These are phyloP conservation scores for Puntigrus tetrazona DNA, from an alignment of 2,113 vertebrate genomes.

Conservation along the genomic window DNA sequence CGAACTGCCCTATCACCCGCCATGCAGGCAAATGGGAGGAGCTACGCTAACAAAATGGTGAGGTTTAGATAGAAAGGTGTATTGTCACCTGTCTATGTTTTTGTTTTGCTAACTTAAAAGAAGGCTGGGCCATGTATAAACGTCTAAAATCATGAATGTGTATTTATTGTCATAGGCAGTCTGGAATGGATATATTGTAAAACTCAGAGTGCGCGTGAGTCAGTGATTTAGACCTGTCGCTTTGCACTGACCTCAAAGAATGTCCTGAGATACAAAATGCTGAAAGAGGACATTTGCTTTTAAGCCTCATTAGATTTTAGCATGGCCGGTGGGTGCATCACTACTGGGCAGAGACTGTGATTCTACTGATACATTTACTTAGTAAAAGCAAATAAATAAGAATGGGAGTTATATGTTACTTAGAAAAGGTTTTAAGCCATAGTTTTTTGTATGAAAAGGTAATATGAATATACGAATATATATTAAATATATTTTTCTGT, in stretches of 20 bases:
- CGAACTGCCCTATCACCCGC: constrained; percentile 78
- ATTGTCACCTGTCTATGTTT: not conserved
- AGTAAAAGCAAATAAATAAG: not conserved
- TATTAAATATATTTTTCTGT: too few species aligned
- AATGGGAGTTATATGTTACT: not conserved
- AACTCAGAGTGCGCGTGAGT: constrained; percentile 66
- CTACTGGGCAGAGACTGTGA: too few species aligned
- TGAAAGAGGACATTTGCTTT: constrained; percentile 78
- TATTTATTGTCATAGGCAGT: constrained; percentile 69
- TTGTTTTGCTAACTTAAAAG: not conserved
- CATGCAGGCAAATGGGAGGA: constrained; percentile 71
- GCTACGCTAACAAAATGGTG: constrained; percentile 76
- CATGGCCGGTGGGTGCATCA: constrained; percentile 70
- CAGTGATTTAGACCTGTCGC: constrained; percentile 77
- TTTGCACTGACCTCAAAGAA: constrained; percentile 65
- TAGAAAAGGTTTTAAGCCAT: not conserved
- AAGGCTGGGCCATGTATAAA: too few species aligned
- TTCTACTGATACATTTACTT: not conserved
- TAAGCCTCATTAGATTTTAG: constrained; percentile 69
- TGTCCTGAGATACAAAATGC: constrained; percentile 73
- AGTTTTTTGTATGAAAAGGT: not conserved
- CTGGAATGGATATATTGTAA: constrained; percentile 82
- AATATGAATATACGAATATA: too few species aligned
- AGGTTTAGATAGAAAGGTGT: constrained; percentile 32
- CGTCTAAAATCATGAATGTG: not conserved